Conservation (phyloP, 2,797 vertebrate genomes). For the Eulemur coronatus region DNA sequence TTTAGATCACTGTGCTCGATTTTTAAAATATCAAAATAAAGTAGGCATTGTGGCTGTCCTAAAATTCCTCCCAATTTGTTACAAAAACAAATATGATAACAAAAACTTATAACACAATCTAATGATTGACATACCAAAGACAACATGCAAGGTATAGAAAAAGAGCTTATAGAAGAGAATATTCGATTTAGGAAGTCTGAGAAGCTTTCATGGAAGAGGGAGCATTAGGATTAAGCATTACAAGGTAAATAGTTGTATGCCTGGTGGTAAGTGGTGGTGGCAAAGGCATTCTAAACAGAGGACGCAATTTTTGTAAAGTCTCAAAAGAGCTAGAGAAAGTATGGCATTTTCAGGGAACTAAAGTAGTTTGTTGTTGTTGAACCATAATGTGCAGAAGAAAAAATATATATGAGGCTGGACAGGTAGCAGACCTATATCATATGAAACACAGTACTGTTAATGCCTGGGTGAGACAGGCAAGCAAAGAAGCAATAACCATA, state of each 20-base stretch:
- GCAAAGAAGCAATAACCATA: neutral
- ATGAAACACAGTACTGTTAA: neutral
- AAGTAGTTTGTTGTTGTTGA: neutral
- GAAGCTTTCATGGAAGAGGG: neutral
- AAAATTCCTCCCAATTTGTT: neutral
- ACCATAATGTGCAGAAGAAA: neutral
- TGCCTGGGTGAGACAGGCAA: neutral
- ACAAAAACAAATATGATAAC: neutral
- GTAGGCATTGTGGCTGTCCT: neutral
- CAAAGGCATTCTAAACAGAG: neutral
- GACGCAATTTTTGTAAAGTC: neutral
- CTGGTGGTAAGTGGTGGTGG: neutral
- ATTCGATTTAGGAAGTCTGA: neutral
- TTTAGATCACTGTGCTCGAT: neutral
- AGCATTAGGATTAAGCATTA: neutral
- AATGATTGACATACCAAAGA: neutral
- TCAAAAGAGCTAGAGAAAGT: neutral
- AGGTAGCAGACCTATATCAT: neutral
- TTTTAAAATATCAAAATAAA: constrained; percentile 24
- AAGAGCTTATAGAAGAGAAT: neutral
- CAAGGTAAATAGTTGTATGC: neutral
- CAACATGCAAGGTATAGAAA: neutral
- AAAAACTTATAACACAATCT: neutral
- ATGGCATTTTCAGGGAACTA: neutral
- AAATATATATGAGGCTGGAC: neutral